A percentile compares a stretch with the other conserved stretches of the same genome.
phyloP scores from a whole-genome alignment of 2,888 invertebrate genomes.

The Tetragonisca angustula region DNA sequence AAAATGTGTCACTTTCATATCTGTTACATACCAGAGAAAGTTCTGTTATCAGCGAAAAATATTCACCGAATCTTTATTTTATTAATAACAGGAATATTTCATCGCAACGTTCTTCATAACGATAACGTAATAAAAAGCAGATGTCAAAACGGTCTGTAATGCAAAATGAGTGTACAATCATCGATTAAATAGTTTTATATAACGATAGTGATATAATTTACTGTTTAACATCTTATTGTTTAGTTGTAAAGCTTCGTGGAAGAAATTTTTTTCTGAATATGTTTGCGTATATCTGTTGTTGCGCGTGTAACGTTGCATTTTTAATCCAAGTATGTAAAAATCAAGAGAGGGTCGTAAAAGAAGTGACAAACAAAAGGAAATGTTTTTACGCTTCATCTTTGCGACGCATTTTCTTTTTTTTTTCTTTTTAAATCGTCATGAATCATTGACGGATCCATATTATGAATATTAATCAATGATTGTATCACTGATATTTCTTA shows the following conservation, averaged over 20 bases:
- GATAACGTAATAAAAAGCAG: conserved; percentile 18
- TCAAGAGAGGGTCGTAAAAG: neutral
- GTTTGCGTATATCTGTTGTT: neutral
- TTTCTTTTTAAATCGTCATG: neutral
- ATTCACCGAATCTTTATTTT: conserved; percentile 30
- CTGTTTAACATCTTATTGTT: conserved; percentile 23
- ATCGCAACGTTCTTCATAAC: neutral
- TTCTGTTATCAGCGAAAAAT: conserved; percentile 27
- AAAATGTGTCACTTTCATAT: conserved; percentile 60
- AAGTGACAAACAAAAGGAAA: neutral
- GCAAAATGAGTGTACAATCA: neutral
- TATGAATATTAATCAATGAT: conserved; percentile 21
- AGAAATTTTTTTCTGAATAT: conserved; percentile 1
- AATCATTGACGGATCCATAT: conserved; percentile 19
- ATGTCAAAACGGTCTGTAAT: neutral
- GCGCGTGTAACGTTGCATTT: too few relatives aligned
- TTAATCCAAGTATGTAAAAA: too few relatives aligned
- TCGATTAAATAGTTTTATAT: conserved; percentile 38
- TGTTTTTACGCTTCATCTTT: neutral
- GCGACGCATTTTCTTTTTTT: neutral
- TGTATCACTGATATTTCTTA: conserved; percentile 14
- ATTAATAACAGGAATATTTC: neutral
- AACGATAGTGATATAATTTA: conserved; percentile 24
- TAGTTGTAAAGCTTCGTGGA: neutral
- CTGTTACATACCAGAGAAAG: conserved; percentile 56